phyloP scores from a whole-genome alignment of 2,113 vertebrate species.

The Sisor rabdophorus region DNA sequence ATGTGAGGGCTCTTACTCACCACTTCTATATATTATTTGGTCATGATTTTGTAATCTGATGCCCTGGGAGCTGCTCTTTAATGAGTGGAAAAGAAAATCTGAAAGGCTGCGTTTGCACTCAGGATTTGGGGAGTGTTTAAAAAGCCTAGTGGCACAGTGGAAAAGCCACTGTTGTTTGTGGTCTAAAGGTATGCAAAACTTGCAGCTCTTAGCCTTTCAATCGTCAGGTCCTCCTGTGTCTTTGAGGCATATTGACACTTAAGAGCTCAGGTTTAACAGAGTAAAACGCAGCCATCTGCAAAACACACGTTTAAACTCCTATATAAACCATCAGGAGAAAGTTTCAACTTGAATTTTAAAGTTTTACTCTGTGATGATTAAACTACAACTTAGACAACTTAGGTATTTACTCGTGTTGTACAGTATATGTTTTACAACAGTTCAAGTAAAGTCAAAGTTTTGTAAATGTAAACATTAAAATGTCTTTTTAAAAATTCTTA shows the following conservation, averaged over 20 bases:
- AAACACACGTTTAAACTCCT: background rate
- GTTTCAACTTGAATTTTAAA: conserved; percentile 14
- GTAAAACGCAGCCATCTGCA: conserved; percentile 17
- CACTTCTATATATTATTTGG: conserved; percentile 60
- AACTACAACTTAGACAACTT: conserved; percentile 1
- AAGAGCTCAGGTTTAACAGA: conserved; percentile 19
- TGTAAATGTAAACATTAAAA: too few species aligned
- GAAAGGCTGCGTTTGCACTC: conserved; percentile 60
- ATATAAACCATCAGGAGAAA: conserved; percentile 4
- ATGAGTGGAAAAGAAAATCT: conserved; percentile 64
- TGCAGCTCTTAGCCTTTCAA: conserved; percentile 37
- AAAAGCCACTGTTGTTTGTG: conserved; percentile 44
- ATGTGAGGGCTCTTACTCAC: conserved; percentile 58
- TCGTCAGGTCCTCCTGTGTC: conserved; percentile 27
- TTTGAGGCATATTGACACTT: conserved; percentile 26
- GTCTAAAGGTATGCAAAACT: conserved; percentile 27
- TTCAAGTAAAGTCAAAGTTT: background rate
- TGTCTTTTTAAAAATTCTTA: too few species aligned
- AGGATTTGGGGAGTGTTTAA: conserved; percentile 62
- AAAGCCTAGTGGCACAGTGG: conserved; percentile 47
- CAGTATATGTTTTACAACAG: background rate
- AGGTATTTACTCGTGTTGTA: background rate
- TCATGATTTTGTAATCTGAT: conserved; percentile 58
- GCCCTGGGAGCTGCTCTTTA: conserved; percentile 57
- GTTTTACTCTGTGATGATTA: background rate